Base-by-base conservation (phyloP, 2,888 invertebrate species). In the Euproctis similis region DNA sequence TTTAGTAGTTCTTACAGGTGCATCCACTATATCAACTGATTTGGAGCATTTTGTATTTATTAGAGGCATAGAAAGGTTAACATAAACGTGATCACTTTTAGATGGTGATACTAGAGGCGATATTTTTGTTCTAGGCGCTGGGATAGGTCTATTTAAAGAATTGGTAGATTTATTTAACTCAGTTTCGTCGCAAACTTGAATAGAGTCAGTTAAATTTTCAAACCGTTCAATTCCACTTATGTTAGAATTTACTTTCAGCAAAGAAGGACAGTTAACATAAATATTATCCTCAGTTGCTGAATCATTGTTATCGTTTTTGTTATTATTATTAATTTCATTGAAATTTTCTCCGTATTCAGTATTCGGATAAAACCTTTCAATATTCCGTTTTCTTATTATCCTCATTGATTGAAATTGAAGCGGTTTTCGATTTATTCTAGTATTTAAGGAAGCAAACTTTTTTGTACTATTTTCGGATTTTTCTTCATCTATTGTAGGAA, bases 181-280 rank as follows among this genome's bases (percentile, higher is more conserved):
- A 26, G 64, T 77, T 39, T 86, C 85, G 62, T 89, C 89, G 37
- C 87, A 87, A 13, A 89, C 86, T 70, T 90, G 89, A 40, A 89
- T 89, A 8, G 89, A 89, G 58, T 90, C 90, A 22, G 88, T 89
- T 30, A 90, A 66, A 57, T 90, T 89, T 62, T 90, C 88, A 61
- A 89, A 89, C 34, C 81, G 58, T 36, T 80, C 78, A 2, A 77
- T 61, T 5, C 77, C 82, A 47, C 78, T 82, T 30, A 80, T 72
- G 41, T 74, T 60, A 3, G 74, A 65, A 36, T 71, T 72, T 1
- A 65, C 53, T 62, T 58, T 68, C 2, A 67, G 56, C 19, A 73
- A 41, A n/a, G 72, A 67, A 1, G 81, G 75, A 52, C 70, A 85
- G 34, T 85, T 85, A 7, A 74, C 84, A 32, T 85, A 85, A 25